Evolutionary conservation across 2,113 vertebrate species (phyloP).

Genomic region (Percopsis transmontana): DNA sequence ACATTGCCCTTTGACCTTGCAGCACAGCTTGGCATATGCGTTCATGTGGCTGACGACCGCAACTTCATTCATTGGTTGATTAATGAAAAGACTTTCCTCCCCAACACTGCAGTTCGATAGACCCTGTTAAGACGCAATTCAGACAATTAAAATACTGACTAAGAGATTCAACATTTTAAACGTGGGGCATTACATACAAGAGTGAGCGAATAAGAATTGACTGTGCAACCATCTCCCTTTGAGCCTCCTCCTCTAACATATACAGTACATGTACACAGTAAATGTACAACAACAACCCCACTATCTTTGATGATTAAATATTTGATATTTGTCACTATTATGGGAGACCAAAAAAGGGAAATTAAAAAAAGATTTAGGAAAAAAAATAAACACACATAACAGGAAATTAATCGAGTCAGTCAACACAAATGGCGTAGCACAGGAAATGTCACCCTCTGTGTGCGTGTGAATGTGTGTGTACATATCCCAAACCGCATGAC

Average conservation of each 20-base stretch:
- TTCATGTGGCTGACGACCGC: conserved; percentile 52
- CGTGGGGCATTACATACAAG: background rate
- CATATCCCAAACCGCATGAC: background rate
- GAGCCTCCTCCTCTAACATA: background rate
- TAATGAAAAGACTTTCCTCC: conserved; percentile 1
- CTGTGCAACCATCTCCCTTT: too few relatives aligned
- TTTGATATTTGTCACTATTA: conserved; percentile 14
- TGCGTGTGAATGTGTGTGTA: background rate
- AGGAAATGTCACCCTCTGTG: conserved; percentile 13
- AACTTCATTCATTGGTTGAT: background rate
- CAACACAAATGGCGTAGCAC: conserved; percentile 8
- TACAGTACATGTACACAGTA: background rate
- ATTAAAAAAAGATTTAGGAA: conserved; percentile 24
- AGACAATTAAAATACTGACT: background rate
- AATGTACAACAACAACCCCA: background rate
- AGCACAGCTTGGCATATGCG: conserved; percentile 74
- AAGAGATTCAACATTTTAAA: background rate
- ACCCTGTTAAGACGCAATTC: conserved; percentile 33
- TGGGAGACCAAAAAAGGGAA: conserved; percentile 10
- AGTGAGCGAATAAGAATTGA: background rate
- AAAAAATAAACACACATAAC: background rate
- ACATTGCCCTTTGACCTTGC: conserved; percentile 57
- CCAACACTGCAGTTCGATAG: conserved; percentile 60
- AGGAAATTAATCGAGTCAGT: conserved; percentile 47
- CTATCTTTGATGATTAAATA: conserved; percentile 23